Evolutionary conservation across 2,113 vertebrate species (phyloP).

Genomic region (Corythoichthys intestinalis): DNA sequence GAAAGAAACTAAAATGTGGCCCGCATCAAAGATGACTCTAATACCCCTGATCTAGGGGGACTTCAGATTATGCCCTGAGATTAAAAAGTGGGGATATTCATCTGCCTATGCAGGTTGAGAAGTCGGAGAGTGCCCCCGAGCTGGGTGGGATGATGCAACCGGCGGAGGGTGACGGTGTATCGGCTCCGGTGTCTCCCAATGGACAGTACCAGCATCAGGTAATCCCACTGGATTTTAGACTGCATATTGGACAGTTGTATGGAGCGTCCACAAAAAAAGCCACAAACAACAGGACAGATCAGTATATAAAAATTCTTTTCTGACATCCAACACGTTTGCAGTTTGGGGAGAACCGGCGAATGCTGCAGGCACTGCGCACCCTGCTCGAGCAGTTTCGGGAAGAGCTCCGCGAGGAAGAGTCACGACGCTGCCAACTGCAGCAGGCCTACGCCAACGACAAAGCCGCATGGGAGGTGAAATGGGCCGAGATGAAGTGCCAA

Average conservation of each 20-base stretch:
- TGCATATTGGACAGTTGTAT: not conserved
- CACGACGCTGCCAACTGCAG: constrained; percentile 79
- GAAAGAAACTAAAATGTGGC: no score
- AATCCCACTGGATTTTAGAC: not conserved
- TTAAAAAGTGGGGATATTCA: not conserved
- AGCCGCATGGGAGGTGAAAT: constrained; percentile 89
- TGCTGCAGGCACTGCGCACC: constrained; percentile 79
- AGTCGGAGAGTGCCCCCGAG: constrained; percentile 77
- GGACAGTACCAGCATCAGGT: constrained; percentile 87
- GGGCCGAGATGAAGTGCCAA: constrained; percentile 82
- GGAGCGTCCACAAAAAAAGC: not conserved
- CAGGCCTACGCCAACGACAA: constrained; percentile 86
- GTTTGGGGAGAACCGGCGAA: constrained; percentile 81
- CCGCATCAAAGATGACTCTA: not conserved
- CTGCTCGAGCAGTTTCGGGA: constrained; percentile 87
- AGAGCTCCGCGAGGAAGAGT: constrained; percentile 83
- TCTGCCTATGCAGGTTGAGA: constrained; percentile 74
- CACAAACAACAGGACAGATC: no score
- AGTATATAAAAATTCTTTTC: not conserved
- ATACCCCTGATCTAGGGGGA: not conserved
- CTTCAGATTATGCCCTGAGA: not conserved
- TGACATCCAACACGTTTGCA: constrained; percentile 42
- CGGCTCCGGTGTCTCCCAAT: constrained; percentile 75
- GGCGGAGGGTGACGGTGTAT: constrained; percentile 63
- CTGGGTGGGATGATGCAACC: constrained; percentile 67